Conservation (phyloP, 2,797 vertebrate species). For the Molossus molossus region DNA sequence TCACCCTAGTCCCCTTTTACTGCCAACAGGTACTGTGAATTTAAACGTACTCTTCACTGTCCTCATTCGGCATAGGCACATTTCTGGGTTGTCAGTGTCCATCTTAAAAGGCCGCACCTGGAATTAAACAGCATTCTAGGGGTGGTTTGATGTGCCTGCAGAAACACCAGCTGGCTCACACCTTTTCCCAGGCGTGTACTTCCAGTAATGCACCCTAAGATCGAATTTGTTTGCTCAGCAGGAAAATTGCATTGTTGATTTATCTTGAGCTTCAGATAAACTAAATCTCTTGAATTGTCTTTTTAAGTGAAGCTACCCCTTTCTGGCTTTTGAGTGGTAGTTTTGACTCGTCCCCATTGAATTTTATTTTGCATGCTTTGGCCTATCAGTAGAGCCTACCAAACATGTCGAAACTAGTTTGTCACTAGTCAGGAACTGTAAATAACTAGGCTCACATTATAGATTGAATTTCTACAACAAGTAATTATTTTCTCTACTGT, state of each 20-base stretch:
- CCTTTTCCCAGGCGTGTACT: not conserved
- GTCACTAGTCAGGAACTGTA: not conserved
- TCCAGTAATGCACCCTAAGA: not conserved
- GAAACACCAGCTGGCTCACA: not conserved
- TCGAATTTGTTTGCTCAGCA: constrained; percentile 1
- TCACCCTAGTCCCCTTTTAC: not conserved
- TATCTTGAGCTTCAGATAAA: constrained; percentile 40
- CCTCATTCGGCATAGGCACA: not conserved
- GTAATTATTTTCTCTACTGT: not conserved
- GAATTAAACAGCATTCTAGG: not conserved
- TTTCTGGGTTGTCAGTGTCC: not conserved
- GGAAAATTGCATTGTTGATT: not conserved
- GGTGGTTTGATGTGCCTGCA: not conserved
- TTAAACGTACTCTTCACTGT: not conserved
- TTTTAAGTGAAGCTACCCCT: constrained; percentile 14
- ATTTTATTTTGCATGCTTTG: constrained; percentile 17
- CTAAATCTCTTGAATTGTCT: constrained; percentile 35
- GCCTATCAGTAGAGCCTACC: not conserved
- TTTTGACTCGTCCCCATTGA: constrained; percentile 30
- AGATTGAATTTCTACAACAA: not conserved
- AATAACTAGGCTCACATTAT: not conserved
- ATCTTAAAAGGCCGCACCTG: not conserved
- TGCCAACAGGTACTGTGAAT: not conserved
- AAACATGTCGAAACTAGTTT: constrained; percentile 14
- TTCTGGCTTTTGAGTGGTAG: not conserved